Evolutionary conservation across 2,113 vertebrate species (phyloP), one percentile per base, ranked within the genome.

Genomic region (Lepisosteus oculatus): DNA sequence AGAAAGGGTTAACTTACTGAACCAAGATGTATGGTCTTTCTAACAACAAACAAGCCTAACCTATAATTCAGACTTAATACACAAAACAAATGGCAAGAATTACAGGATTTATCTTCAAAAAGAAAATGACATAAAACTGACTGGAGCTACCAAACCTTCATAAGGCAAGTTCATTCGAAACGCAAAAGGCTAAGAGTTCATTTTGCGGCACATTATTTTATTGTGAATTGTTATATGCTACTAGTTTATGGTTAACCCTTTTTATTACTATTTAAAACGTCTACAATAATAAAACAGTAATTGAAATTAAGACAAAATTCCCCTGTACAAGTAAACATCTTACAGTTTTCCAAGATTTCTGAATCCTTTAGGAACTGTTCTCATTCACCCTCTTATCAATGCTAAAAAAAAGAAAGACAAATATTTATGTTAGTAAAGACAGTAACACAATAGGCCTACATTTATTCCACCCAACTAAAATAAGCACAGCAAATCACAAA

Each of bases 311-410:
- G 43, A n/a, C 8, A 51, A 54, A 57, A 41, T 9, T 65, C n/a
- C 44, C n/a, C 64, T 59, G 57, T 59, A 59, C 57, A 42, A 65
- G 51, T 72, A 55, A 72, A 64, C 56, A 45, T 68, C 55, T 59
- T 15, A 44, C 43, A 51, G 29, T 8, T 12, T 43, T 42, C 14
- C 0, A 14, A 1, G n/a, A 13, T 13, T 7, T n/a, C 57, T 59
- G 57, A 14, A 59, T 59, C 67, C 15, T 63, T 57, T 73, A 73
- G 45, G 72, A 68, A 41, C 6, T 17, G 66, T 66, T 63, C 12
- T 12, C 4, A 59, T 68, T 68, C 17, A 73, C 15, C 6, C 12
- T 29, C 47, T 68, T 63, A 29, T 73, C 72, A 13, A 55, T 62
- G 14, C 72, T 73, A 55, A 42, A 61, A 45, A 41, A n/a, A 13